Evolutionary conservation across 2,113 vertebrate species (phyloP).

Genomic region (Glaucomys volans): DNA sequence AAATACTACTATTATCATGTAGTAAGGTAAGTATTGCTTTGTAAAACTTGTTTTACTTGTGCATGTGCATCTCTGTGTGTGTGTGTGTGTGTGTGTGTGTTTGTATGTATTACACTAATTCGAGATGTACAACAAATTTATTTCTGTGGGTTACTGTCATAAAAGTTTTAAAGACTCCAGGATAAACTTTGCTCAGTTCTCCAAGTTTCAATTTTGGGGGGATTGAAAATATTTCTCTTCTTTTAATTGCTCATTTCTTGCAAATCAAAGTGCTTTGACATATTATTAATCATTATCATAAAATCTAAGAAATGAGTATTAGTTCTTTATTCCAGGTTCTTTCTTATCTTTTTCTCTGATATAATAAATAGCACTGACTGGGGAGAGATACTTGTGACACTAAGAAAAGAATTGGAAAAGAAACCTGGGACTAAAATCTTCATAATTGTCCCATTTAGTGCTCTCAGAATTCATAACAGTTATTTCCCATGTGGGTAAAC

Average conservation of each 20-base stretch:
- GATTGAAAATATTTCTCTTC: not conserved
- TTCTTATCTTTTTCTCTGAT: not conserved
- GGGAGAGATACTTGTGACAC: not conserved
- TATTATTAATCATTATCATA: not conserved
- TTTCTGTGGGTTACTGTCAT: not conserved
- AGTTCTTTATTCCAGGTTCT: not conserved
- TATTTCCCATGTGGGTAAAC: not conserved
- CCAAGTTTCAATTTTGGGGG: not conserved
- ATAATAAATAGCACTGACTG: not conserved
- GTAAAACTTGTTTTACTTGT: not conserved
- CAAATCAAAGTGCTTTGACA: not conserved
- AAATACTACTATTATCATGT: not conserved
- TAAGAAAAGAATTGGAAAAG: not conserved
- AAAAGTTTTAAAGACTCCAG: not conserved
- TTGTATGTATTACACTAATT: not conserved
- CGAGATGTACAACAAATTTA: not conserved
- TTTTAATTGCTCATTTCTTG: not conserved
- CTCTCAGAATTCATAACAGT: not conserved
- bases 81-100: not conserved
- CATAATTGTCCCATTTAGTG: not conserved
- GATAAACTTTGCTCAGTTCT: not conserved
- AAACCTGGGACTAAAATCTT: not conserved
- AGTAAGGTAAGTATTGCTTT: constrained; percentile 1
- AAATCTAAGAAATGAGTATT: constrained; percentile 24
- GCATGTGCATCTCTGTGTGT: not conserved